Base-by-base conservation (phyloP, 2,797 vertebrate genomes). In the Platalea minor region DNA sequence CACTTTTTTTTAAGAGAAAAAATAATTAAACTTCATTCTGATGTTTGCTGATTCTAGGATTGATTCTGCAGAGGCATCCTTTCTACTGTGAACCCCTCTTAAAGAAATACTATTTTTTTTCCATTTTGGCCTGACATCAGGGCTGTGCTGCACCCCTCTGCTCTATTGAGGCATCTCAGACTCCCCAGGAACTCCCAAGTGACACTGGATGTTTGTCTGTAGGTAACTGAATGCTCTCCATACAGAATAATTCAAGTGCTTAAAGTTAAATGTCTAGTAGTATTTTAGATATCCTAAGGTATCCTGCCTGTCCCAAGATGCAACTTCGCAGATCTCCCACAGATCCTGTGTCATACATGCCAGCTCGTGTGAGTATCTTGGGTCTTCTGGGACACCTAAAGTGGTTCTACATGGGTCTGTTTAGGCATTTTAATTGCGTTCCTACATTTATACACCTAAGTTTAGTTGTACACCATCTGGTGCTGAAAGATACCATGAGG, bases 101-200 rank as follows among this genome's bases (percentile, higher is more conserved):
- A 63, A 85, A 63, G 37, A 54, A 78, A 43, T 39, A 41, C 10
- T 60, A 57, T 57, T 7, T 50, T 85, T 85, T 72, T 76, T 3
- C 7, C 3, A 11, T 70, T 53, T 64, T 61, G n/a, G 12, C 41
- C 8, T 68, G 60, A 18, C 5, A 11, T 0, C 1, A 0, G n/a
- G 41, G 7, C 18, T 48, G 24, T 41, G 41, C n/a, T 65, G 46
- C 24, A 56, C 11, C 5, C 53, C 33, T 81, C 37, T 45, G 43
- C 37, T 61, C 35, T 59, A 3, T 8, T 0, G 0, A 87, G n/a
- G 14, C 3, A 10, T 31, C 53, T 64, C 45, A 72, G 18, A 46
- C 13, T 21, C 37, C 11, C 6, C 25, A 45, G 25, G 43, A 84
- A 29, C 25, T 72, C 13, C 25, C 4, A n/a, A 19, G 19, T 14